Evolutionary conservation across 1,140 invertebrate species (phyloP).

Genomic region (Phymorhynchus buccinoides): DNA sequence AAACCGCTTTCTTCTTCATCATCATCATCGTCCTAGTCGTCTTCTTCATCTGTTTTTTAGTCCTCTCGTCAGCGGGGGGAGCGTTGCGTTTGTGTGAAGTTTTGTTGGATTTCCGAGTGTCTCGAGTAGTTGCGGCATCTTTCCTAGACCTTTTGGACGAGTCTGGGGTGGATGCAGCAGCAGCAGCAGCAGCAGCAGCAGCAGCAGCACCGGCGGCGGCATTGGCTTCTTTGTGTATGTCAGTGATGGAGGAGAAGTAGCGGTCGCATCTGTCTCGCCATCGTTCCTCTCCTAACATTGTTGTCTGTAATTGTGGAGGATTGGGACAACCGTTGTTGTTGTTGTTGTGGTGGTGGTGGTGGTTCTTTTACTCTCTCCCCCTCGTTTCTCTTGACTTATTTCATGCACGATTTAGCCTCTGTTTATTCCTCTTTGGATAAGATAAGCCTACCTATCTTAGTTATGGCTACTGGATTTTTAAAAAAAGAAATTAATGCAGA

Average conservation of each 20-base stretch:
- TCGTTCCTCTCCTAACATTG: not conserved
- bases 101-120: not conserved
- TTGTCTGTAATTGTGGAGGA: too few species aligned
- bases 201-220: not conserved
- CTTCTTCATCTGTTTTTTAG: not conserved
- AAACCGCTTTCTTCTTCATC: too few species aligned
- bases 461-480: too few species aligned
- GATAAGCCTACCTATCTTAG: too few species aligned
- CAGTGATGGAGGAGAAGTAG: slow-evolving; percentile 20
- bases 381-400: not conserved
- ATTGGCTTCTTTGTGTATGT: not conserved
- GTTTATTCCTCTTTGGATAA: not conserved
- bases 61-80: not conserved
- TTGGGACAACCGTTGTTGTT: too few species aligned
- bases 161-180: too few species aligned
- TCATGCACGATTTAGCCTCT: not conserved
- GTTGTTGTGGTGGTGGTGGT: too few species aligned
- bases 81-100: not conserved
- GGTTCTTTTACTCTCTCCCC: not conserved
- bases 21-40: not conserved
- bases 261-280: slow-evolving; percentile 16
- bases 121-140: too few species aligned
- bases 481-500: too few species aligned
- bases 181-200: not conserved
- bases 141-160: not conserved